Percentiles rank a stretch among this genome's conserved stretches.
Conservation (phyloP, 2,113 vertebrate genomes). For the Triplophysa siluroides region DNA sequence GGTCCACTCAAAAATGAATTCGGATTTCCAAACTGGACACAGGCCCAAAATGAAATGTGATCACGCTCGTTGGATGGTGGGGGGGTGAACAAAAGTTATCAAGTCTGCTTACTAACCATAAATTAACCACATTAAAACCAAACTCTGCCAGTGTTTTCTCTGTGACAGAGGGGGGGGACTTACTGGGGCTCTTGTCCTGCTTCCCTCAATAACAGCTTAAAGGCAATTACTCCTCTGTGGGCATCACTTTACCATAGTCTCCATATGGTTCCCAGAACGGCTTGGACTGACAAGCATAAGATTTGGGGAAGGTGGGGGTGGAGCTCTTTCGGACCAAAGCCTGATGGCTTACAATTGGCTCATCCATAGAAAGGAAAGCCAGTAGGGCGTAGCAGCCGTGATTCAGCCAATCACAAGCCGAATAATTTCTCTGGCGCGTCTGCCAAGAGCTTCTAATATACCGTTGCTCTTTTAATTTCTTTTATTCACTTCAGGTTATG, state of each 20-base stretch:
- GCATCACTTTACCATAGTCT: slow-evolving; percentile 62
- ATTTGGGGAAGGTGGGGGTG: not conserved
- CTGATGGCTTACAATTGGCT: slow-evolving; percentile 1
- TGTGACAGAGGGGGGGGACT: too few relatives aligned
- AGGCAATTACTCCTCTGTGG: slow-evolving; percentile 60
- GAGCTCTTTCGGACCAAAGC: not conserved
- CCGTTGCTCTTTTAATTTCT: too few relatives aligned
- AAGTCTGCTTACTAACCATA: slow-evolving; percentile 58
- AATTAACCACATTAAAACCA: slow-evolving; percentile 50
- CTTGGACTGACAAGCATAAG: slow-evolving; percentile 42
- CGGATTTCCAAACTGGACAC: slow-evolving; percentile 68
- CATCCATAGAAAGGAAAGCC: not conserved
- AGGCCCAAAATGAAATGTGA: slow-evolving; percentile 56
- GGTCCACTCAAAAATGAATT: slow-evolving; percentile 66
- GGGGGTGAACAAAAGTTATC: slow-evolving; percentile 55
- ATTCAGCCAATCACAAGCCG: too few relatives aligned
- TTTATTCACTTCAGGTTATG: too few relatives aligned
- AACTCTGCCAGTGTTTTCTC: slow-evolving; percentile 54
- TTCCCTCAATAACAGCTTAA: slow-evolving; percentile 62
- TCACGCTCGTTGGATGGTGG: slow-evolving; percentile 32
- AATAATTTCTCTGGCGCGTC: too few relatives aligned
- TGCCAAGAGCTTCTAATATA: too few relatives aligned
- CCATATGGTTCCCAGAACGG: slow-evolving; percentile 69
- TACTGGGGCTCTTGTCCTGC: slow-evolving; percentile 54
- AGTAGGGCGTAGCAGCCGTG: too few relatives aligned